These are phyloP conservation scores for Tenthredo mesomela DNA, from an alignment of 2,888 invertebrate species.

Conservation along the genomic window DNA sequence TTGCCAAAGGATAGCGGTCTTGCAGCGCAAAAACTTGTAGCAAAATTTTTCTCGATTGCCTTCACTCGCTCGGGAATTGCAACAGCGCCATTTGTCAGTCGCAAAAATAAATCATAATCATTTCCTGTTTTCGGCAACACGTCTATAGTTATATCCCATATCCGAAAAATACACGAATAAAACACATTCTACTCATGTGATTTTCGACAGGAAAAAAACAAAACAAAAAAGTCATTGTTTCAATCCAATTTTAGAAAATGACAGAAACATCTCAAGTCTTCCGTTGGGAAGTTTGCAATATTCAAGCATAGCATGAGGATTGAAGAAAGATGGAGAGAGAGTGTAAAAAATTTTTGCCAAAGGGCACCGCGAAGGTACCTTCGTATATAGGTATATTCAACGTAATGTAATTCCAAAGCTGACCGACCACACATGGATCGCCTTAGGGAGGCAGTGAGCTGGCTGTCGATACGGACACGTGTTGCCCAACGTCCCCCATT, in stretches of 20 bases:
- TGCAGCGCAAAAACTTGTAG: neutral
- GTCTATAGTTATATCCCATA: neutral
- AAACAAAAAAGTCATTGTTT: neutral
- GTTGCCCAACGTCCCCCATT: conserved; percentile 65
- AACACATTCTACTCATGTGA: neutral
- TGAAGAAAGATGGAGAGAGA: neutral
- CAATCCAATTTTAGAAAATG: neutral
- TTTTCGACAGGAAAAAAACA: neutral
- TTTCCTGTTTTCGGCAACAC: neutral
- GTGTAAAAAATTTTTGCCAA: conserved; percentile 38
- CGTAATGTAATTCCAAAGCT: conserved; percentile 51
- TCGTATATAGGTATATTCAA: conserved; percentile 23
- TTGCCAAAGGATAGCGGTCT: conserved; percentile 31
- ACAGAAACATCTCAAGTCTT: neutral
- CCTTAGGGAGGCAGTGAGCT: conserved; percentile 67
- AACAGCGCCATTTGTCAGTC: neutral
- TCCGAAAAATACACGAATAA: neutral
- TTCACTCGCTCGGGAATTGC: neutral
- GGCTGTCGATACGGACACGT: conserved; percentile 73
- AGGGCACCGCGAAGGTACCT: conserved; percentile 39
- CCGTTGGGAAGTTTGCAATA: neutral
- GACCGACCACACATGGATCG: conserved; percentile 71
- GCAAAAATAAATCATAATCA: neutral
- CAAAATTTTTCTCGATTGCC: conserved; percentile 24
- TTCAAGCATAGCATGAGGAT: neutral